These are phyloP conservation scores for Pheosia tremula DNA, from an alignment of 2,888 invertebrate genomes.

Conservation along the genomic window DNA sequence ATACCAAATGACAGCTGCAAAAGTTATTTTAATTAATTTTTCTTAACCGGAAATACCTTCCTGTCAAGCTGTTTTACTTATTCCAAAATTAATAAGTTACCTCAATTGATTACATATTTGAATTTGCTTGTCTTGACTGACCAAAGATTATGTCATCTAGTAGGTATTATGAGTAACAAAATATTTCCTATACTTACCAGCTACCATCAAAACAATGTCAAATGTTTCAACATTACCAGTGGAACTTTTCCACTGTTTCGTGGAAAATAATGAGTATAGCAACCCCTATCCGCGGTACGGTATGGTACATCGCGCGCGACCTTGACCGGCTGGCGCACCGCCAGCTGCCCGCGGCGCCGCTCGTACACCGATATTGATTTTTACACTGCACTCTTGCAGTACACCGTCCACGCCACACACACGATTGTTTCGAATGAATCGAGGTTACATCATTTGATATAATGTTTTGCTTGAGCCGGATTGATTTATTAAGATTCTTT, in stretches of 20 bases:
- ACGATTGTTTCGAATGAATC: conserved; percentile 15
- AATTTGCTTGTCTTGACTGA: no score
- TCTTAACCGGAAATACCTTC: no score
- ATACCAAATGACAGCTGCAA: no score
- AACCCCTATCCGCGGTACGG: conserved; percentile 15
- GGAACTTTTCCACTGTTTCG: neutral
- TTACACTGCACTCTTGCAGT: conserved; percentile 30
- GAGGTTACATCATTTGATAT: neutral
- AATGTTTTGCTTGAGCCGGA: neutral
- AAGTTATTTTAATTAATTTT: no score
- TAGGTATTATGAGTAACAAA: no score
- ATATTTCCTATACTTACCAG: no score
- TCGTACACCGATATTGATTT: conserved; percentile 12
- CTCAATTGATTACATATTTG: no score
- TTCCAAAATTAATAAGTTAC: no score
- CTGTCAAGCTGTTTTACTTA: no score
- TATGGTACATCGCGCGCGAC: conserved; percentile 20
- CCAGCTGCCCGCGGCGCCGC: conserved; percentile 27
- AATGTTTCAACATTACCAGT: neutral
- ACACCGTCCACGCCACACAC: conserved; percentile 15
- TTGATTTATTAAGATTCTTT: neutral
- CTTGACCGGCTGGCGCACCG: conserved; percentile 48
- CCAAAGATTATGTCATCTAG: no score
- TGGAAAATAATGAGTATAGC: conserved; percentile 3
- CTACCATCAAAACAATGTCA: neutral